A percentile compares a stretch with the other conserved stretches of the same genome.
phyloP scores from a whole-genome alignment of 2,113 vertebrate species.

The Acrocephalus arundinaceus region DNA sequence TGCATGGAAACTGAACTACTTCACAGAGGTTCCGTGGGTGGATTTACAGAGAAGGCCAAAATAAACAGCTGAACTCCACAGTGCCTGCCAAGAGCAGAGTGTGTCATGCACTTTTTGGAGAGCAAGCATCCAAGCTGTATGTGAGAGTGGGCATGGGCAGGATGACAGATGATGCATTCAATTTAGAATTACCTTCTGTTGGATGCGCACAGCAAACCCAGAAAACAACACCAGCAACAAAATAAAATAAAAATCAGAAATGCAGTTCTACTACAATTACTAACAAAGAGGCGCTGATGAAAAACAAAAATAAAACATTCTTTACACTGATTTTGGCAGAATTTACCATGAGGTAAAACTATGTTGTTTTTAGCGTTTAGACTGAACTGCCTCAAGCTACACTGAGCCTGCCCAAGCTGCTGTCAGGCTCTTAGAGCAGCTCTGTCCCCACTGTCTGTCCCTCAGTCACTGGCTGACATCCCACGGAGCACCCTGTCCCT shows the following conservation, averaged over 20 bases:
- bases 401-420: not conserved
- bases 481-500: not conserved
- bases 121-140: not conserved
- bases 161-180: constrained; percentile 9
- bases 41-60: not conserved
- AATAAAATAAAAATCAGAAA: constrained; percentile 13
- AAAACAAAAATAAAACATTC: not conserved
- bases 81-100: not conserved
- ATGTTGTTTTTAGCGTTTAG: not conserved
- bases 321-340: not conserved
- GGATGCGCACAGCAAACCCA: constrained; percentile 33
- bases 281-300: not conserved
- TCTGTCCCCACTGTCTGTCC: not conserved
- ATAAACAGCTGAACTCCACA: not conserved
- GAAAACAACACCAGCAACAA: not conserved
- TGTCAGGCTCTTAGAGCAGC: not conserved
- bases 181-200: constrained; percentile 61
- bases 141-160: not conserved
- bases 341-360: not conserved
- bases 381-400: not conserved
- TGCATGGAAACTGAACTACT: constrained; percentile 4
- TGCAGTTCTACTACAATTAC: not conserved
- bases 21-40: not conserved
- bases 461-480: too few species aligned
- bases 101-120: not conserved